Percentiles rank a stretch among this genome's conserved stretches.
phyloP scores from a whole-genome alignment of 1,140 invertebrate species.

The Archegozetes longisetosus region DNA sequence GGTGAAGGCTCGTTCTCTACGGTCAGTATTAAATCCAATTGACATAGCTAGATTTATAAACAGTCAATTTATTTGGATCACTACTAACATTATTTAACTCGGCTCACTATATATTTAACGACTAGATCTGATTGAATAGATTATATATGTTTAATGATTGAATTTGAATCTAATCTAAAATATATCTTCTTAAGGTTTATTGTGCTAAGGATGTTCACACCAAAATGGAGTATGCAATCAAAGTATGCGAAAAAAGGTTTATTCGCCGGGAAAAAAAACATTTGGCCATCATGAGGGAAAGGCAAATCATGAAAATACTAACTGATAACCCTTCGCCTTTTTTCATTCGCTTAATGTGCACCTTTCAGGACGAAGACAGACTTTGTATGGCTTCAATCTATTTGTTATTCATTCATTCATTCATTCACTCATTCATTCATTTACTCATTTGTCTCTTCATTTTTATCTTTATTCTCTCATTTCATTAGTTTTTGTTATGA shows the following conservation, averaged over 20 bases:
- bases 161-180: not conserved
- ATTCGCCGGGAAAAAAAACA: slow-evolving; percentile 83
- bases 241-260: slow-evolving; percentile 84
- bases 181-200: slow-evolving; percentile 45
- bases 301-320: slow-evolving; percentile 66
- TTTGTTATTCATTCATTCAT: slow-evolving; percentile 8
- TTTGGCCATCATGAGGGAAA: slow-evolving; percentile 81
- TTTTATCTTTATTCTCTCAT: not conserved
- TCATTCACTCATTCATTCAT: no score
- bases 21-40: slow-evolving; percentile 35
- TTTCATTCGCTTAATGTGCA: slow-evolving; percentile 84
- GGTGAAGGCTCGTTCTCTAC: slow-evolving; percentile 93
- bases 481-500: slow-evolving; percentile 70
- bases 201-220: slow-evolving; percentile 78
- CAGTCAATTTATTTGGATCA: no score
- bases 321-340: slow-evolving; percentile 46
- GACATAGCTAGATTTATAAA: not conserved
- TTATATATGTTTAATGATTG: not conserved
- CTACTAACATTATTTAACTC: no score
- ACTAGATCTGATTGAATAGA: not conserved
- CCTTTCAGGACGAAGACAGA: slow-evolving; percentile 84
- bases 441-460: no score
- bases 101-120: no score
- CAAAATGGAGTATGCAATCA: slow-evolving; percentile 83
- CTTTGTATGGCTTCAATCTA: slow-evolving; percentile 42